Percentiles rank a stretch among this genome's conserved stretches.
Evolutionary conservation across 1,140 invertebrate species (phyloP).

Genomic region (Bombyx mori): ASM3026992v2 NC_085110.1:7802501-7803000

Average conservation of each 20-base stretch:
- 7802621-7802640: too few species aligned
- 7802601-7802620: background rate
- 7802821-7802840: constrained; percentile 32
- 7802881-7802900: constrained; percentile 48
- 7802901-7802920: constrained; percentile 30
- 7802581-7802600: constrained; percentile 1
- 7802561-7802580: constrained; percentile 2
- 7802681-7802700: too few species aligned
- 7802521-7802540: constrained; percentile 12
- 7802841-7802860: constrained; percentile 34
- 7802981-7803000: constrained; percentile 42
- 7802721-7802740: too few species aligned
- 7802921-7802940: constrained; percentile 35
- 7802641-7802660: too few species aligned
- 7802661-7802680: too few species aligned
- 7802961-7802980: constrained; percentile 31
- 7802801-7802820: too few species aligned
- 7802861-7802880: constrained; percentile 54
- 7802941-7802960: constrained; percentile 23
- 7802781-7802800: too few species aligned
- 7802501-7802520: constrained; percentile 33
- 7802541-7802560: background rate
- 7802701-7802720: too few species aligned
- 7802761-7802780: too few species aligned
- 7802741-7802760: too few species aligned